Evolutionary conservation across 2,888 invertebrate genomes (phyloP).

Genomic region (Agonopterix heracliana): DNA sequence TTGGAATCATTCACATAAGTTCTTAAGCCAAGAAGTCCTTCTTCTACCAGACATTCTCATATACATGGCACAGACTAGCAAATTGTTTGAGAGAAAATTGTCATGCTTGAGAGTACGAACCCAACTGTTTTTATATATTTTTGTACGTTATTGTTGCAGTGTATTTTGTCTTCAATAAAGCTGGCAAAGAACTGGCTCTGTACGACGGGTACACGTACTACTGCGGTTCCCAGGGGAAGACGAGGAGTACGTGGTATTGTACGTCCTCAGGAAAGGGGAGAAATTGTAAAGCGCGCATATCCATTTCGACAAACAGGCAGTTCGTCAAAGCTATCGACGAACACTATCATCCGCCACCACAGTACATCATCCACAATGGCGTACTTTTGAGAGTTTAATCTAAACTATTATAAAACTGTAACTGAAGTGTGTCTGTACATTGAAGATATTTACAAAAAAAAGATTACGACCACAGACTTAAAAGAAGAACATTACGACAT

Average conservation of each 20-base stretch:
- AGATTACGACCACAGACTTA: no score
- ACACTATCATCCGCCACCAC: constrained; percentile 2
- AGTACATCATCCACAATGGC: background rate
- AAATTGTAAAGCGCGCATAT: constrained; percentile 1
- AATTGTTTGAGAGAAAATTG: no score
- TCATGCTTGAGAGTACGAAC: no score
- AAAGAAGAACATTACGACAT: no score
- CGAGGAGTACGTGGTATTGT: background rate
- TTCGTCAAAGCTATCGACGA: background rate
- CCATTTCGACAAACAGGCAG: background rate
- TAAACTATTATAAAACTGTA: no score
- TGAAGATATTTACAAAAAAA: no score
- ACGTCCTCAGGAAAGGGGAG: background rate
- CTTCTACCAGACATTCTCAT: no score
- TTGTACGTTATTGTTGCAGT: background rate
- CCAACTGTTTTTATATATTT: no score
- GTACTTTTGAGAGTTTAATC: background rate
- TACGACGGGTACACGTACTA: constrained; percentile 1
- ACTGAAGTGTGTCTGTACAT: no score
- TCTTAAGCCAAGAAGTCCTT: no score
- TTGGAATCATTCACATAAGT: no score
- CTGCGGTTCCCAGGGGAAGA: background rate
- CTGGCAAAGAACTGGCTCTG: background rate
- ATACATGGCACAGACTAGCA: no score
- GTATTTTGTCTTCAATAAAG: background rate